These are phyloP conservation scores for Tachystola acroxantha DNA, from an alignment of 2,888 invertebrate genomes.

Conservation along the genomic window DNA sequence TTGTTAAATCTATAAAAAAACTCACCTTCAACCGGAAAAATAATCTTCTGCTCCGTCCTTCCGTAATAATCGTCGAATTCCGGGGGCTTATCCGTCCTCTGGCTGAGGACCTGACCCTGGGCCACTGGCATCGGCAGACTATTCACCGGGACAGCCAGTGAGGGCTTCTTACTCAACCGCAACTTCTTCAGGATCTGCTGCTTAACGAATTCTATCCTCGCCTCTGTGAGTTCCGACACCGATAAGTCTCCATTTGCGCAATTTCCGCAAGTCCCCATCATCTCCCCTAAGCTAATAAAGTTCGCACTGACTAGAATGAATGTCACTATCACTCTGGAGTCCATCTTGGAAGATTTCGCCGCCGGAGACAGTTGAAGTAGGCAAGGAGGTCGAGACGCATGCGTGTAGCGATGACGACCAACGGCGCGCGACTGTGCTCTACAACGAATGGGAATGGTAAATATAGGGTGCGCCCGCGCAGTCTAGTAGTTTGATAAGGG, in stretches of 20 bases:
- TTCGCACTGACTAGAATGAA: conserved; percentile 46
- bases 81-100: conserved; percentile 75
- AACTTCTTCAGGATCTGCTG: conserved; percentile 90
- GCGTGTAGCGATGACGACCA: conserved; percentile 37
- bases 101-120: conserved; percentile 82
- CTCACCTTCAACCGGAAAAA: conserved; percentile 88
- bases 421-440: conserved; percentile 39
- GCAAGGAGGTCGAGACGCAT: conserved; percentile 55
- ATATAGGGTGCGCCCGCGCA: conserved; percentile 1
- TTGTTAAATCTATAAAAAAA: too few species aligned
- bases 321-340: conserved; percentile 43
- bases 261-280: conserved; percentile 54
- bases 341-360: conserved; percentile 45
- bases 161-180: conserved; percentile 85
- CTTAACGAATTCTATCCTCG: conserved; percentile 89
- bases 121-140: conserved; percentile 87
- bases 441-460: conserved; percentile 1
- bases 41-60: conserved; percentile 89
- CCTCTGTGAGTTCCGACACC: conserved; percentile 79
- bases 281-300: conserved; percentile 43
- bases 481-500: too few species aligned
- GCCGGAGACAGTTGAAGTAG: conserved; percentile 56
- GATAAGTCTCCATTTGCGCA: conserved; percentile 65
- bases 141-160: conserved; percentile 78
- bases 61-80: conserved; percentile 89